A percentile compares a stretch with the other conserved stretches of the same genome.
These are phyloP conservation scores for Nerophis ophidion DNA, from an alignment of 2,113 vertebrate species.

Conservation along the genomic window DNA sequence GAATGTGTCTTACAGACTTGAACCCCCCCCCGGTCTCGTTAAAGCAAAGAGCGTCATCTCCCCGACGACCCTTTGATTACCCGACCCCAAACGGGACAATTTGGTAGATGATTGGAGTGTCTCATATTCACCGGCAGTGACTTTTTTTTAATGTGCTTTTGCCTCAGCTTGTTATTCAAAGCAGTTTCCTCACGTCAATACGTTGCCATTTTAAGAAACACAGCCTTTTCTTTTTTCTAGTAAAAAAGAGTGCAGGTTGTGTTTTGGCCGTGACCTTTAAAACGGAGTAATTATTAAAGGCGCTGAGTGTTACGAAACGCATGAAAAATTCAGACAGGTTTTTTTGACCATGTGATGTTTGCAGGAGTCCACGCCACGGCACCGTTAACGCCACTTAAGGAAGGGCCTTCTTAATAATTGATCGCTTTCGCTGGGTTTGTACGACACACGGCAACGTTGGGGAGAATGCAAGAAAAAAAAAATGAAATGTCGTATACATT, in stretches of 20 bases:
- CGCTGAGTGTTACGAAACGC: not conserved
- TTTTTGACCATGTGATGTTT: not conserved
- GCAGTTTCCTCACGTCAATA: not conserved
- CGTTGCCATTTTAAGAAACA: not conserved
- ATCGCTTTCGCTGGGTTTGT: constrained; percentile 30
- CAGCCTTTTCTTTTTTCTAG: no score
- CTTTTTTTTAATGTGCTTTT: not conserved
- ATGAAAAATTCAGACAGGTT: not conserved
- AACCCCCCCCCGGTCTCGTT: constrained; percentile 20
- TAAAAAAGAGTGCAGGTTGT: not conserved
- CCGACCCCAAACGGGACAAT: constrained; percentile 3
- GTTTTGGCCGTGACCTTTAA: not conserved
- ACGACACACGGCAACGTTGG: constrained; percentile 12
- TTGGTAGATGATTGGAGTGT: constrained; percentile 2
- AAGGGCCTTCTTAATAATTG: constrained; percentile 47
- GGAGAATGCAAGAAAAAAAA: constrained; percentile 16
- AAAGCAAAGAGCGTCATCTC: constrained; percentile 40
- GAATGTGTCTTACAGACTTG: constrained; percentile 22
- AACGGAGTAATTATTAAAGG: not conserved
- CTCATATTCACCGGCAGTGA: constrained; percentile 8
- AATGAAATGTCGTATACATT: constrained; percentile 40
- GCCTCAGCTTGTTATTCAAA: not conserved
- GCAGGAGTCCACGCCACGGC: constrained; percentile 1
- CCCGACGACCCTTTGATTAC: constrained; percentile 19
- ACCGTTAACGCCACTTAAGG: constrained; percentile 18